Conservation (phyloP, 1,140 invertebrate species). For the Cyclargus thomasi region DNA sequence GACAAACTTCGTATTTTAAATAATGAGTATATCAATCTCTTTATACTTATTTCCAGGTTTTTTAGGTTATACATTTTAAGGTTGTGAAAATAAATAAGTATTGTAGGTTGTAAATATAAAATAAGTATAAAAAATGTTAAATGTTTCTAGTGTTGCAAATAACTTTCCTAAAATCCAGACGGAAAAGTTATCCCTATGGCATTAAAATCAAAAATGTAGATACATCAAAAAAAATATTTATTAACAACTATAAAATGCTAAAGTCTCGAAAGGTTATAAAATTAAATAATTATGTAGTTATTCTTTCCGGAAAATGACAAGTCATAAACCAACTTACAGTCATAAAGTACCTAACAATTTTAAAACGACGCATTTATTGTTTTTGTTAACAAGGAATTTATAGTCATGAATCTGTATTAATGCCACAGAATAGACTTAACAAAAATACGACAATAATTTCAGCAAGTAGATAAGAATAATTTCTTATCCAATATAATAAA, state of each 20-base stretch:
- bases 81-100: too few species aligned
- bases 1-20: too few species aligned
- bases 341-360: neutral
- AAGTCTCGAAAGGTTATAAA: neutral
- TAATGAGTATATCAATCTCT: too few species aligned
- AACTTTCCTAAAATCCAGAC: too few species aligned
- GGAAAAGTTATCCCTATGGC: too few species aligned
- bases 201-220: too few species aligned
- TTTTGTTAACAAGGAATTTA: neutral
- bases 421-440: neutral
- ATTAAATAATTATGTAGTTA: constrained; percentile 6
- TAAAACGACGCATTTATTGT: neutral
- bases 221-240: neutral
- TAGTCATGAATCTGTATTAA: neutral
- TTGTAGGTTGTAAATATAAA: too few species aligned
- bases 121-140: too few species aligned
- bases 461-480: neutral
- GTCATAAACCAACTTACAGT: neutral
- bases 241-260: neutral
- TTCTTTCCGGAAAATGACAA: constrained; percentile 8
- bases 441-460: neutral
- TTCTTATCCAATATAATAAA: too few species aligned
- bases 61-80: too few species aligned
- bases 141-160: too few species aligned
- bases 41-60: too few species aligned